phyloP scores from a whole-genome alignment of 1,140 invertebrate genomes.

The Cydia splendana region DNA sequence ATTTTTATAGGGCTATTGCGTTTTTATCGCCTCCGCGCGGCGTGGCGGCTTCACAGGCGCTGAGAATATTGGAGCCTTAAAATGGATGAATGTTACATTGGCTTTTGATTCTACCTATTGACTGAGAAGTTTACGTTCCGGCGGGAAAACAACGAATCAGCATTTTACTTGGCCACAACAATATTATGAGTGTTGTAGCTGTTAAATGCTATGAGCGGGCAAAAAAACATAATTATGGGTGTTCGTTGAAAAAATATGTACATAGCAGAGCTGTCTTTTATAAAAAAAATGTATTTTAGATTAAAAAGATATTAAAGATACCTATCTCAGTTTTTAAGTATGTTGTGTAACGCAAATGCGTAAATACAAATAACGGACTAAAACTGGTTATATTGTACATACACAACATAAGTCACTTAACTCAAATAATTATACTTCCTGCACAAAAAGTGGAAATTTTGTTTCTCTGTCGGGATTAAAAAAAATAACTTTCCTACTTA shows the following conservation, averaged over 20 bases:
- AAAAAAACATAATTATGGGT: not conserved
- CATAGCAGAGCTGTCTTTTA: too few species aligned
- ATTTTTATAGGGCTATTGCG: slow-evolving; percentile 16
- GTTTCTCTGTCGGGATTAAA: too few species aligned
- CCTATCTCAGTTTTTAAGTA: too few species aligned
- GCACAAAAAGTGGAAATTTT: too few species aligned
- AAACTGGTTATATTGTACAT: too few species aligned
- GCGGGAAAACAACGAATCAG: not conserved
- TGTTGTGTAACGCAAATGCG: too few species aligned
- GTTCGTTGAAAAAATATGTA: not conserved
- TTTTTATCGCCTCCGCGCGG: slow-evolving; percentile 4
- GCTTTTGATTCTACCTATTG: slow-evolving; percentile 1
- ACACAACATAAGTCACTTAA: too few species aligned
- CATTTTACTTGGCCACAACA: not conserved
- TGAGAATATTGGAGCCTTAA: not conserved
- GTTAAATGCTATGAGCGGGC: not conserved
- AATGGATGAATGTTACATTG: slow-evolving; percentile 7
- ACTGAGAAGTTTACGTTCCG: not conserved
- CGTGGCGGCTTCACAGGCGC: not conserved
- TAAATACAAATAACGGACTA: too few species aligned
- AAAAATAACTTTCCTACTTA: too few species aligned
- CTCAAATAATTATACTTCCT: too few species aligned
- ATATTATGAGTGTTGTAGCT: not conserved
- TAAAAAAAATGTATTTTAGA: too few species aligned
- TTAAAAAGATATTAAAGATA: too few species aligned